Evolutionary conservation across 2,888 invertebrate genomes (phyloP), one percentile per base, ranked within the genome.

Genomic region (Strigamia maritima): DNA sequence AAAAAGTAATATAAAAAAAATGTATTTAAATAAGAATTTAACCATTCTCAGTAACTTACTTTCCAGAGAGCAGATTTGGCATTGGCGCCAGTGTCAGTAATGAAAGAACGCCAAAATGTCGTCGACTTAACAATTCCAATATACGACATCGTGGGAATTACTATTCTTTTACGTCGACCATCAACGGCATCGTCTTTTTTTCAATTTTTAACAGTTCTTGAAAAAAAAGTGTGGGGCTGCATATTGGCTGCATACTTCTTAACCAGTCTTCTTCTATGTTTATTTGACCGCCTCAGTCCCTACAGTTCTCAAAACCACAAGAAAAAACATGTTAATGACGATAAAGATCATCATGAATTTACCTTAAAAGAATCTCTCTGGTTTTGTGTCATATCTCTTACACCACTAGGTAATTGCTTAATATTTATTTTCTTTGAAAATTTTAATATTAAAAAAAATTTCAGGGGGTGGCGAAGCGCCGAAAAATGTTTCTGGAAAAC

Each of bases 311-410:
- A 93, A 84, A 97, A 97, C 85, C 97, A 97, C 85, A 89, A 94
- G 8, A 94, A 95, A 80, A 95, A 94, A 84, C 97, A 96, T 85
- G 28, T 8, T 10, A 65, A 24, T n/a, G 93, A 92, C 84, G 93
- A 95, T 80, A 95, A 96, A 82, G 94, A 95, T 82, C 97, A 97
- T 84, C 97, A 97, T 84, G 94, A 96, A 85, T 98, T 98, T 84
- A 95, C 93, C 74, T 87, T 98, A 44, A 97, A 97, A 85, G 98
- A 98, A 86, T 97, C 97, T 84, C 89, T 98, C 0, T 98, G 98
- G 98, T 98, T 98, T 86, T 98, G 98, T 84, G 97, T 98, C 96
- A 98, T 98, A 60, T 98, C 97, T 44, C 87, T 98, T 22, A 98
- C 98, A 0, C 98, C 98, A 0, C 91, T 92, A 85, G 88, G 90